Percentiles rank a stretch among this genome's conserved stretches.
Evolutionary conservation across 2,888 invertebrate genomes (phyloP).

Genomic region (Rhimphoctona megacephalus): DNA sequence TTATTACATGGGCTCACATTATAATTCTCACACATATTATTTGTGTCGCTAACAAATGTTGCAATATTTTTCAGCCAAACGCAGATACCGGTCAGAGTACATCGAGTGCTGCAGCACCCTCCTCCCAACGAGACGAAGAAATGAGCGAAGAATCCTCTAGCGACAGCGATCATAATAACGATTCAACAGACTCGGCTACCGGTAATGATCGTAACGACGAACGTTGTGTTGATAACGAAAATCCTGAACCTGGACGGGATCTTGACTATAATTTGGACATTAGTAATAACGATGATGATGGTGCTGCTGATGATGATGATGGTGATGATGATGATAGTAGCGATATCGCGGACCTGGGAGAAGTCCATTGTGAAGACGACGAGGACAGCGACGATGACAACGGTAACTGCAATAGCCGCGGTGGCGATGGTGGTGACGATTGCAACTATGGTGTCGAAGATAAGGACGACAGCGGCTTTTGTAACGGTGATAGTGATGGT

Average conservation of each 20-base stretch:
- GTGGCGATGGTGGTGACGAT: not conserved
- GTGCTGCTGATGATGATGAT: constrained; percentile 3
- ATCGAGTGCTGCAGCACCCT: constrained; percentile 18
- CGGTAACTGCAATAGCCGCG: not conserved
- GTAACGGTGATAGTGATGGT: not conserved
- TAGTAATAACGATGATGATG: constrained; percentile 6
- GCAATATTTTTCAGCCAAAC: constrained; percentile 14
- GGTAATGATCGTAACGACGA: constrained; percentile 6
- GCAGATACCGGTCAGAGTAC: constrained; percentile 3
- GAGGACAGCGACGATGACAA: constrained; percentile 4
- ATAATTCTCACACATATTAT: too few species aligned
- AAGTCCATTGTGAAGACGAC: too few species aligned
- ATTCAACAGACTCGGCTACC: not conserved
- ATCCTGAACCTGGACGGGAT: constrained; percentile 10
- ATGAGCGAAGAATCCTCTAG: not conserved
- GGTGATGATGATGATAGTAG: not conserved
- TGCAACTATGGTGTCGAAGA: not conserved
- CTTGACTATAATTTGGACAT: constrained; percentile 4
- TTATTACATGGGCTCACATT: too few species aligned
- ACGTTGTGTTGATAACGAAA: not conserved
- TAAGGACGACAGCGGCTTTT: not conserved
- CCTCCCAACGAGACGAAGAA: constrained; percentile 8
- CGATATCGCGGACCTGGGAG: not conserved
- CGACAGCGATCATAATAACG: not conserved
- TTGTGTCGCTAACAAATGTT: too few species aligned